A percentile compares a stretch with the other conserved stretches of the same genome.
These are phyloP conservation scores for Pseudachorutes palmiensis DNA, from an alignment of 1,140 invertebrate species.

Conservation along the genomic window DNA sequence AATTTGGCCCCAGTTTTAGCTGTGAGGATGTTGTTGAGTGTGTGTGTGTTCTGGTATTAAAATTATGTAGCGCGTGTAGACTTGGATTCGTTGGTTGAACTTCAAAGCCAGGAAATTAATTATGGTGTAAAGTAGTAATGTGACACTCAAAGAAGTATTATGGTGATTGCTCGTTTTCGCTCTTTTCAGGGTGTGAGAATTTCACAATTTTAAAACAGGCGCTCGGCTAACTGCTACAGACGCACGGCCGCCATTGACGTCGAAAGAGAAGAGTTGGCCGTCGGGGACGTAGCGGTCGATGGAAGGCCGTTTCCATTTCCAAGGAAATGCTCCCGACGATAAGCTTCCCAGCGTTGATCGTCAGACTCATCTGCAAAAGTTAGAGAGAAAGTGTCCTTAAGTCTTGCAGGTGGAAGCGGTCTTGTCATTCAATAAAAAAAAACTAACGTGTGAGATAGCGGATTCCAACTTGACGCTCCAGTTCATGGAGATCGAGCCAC, in stretches of 20 bases:
- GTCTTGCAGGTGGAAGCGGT: background rate
- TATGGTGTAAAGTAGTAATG: background rate
- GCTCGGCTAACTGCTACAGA: conserved; percentile 35
- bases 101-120: too few relatives aligned
- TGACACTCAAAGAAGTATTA: background rate
- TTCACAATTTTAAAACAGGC: conserved; percentile 27
- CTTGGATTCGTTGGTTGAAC: too few relatives aligned
- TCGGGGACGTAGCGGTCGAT: conserved; percentile 26
- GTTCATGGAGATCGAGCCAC: conserved; percentile 82
- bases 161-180: background rate
- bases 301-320: conserved; percentile 33
- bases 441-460: conserved; percentile 92
- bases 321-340: conserved; percentile 37
- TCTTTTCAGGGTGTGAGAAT: too few relatives aligned
- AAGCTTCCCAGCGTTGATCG: conserved; percentile 76
- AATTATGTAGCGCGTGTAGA: too few relatives aligned
- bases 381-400: background rate
- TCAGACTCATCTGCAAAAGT: conserved; percentile 72
- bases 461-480: conserved; percentile 71
- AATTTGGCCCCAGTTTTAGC: too few relatives aligned
- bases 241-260: conserved; percentile 33
- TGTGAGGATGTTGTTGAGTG: too few relatives aligned
- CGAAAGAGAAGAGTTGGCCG: conserved; percentile 29
- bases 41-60: too few relatives aligned
- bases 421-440: background rate